phyloP scores from a whole-genome alignment of 2,888 invertebrate species.

The Platynereis dumerilii region DNA sequence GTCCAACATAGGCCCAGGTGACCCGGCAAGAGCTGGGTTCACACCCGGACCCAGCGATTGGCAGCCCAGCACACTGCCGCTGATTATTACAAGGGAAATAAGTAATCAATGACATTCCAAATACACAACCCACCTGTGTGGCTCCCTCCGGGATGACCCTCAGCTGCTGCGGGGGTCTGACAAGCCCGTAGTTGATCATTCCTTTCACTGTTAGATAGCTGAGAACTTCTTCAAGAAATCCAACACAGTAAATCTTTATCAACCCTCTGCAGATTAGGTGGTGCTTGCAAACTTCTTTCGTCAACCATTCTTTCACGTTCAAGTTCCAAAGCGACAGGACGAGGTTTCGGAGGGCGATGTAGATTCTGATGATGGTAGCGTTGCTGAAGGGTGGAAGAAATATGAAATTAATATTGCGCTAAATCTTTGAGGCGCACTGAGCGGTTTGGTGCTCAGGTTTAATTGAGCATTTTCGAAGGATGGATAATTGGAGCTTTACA shows the following conservation, averaged over 20 bases:
- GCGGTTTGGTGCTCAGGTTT: too few species aligned
- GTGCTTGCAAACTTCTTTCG: slow-evolving; percentile 48
- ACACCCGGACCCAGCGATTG: too few species aligned
- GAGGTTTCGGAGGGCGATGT: slow-evolving; percentile 63
- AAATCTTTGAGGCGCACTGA: too few species aligned
- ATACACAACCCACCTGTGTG: slow-evolving; percentile 6
- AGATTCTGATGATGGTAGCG: slow-evolving; percentile 41
- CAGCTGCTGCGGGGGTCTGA: slow-evolving; percentile 11
- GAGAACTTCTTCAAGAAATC: slow-evolving; percentile 52
- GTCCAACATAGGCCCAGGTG: too few species aligned
- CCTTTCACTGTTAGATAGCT: slow-evolving; percentile 58
- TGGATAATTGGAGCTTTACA: too few species aligned
- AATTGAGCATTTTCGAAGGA: too few species aligned
- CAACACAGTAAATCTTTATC: slow-evolving; percentile 54
- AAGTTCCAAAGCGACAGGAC: slow-evolving; percentile 63
- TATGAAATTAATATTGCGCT: too few species aligned
- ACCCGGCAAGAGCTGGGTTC: too few species aligned
- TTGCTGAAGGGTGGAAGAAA: slow-evolving; percentile 25
- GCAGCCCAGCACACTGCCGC: too few species aligned
- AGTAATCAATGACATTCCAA: too few species aligned
- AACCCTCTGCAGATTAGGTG: slow-evolving; percentile 62
- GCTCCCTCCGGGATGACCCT: not conserved
- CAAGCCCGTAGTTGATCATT: slow-evolving; percentile 57
- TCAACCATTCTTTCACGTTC: slow-evolving; percentile 62
- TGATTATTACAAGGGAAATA: too few species aligned